Base-by-base conservation (phyloP, 2,888 invertebrate species). In the Campoletis raptor region DNA sequence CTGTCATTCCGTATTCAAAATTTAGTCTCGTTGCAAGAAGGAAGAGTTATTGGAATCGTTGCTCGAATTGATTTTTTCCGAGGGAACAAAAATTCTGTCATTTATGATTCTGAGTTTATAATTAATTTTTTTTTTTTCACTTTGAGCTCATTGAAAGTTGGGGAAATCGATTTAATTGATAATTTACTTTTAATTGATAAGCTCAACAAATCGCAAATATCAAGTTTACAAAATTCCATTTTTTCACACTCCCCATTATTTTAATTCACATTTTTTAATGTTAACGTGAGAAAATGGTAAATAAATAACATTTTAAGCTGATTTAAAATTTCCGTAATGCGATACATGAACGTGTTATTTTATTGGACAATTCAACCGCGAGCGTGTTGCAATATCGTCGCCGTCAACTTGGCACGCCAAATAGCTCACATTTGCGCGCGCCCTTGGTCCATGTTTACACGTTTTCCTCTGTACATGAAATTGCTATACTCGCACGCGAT, bases 371-470 rank as follows among this genome's bases (percentile, higher is more conserved):
- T 57, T 37, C 54, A 37, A 37, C n/a, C 36, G 37, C 36, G 30
- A 30, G 69, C 48, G 69, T 24, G 36, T 12, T 45, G 61, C 30
- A 45, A 52, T 30, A 70, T 66, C 42, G 48, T 54, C 24, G 48
- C n/a, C n/a, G 40, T n/a, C 66, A 69, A 73, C 57, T 78, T 48
- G 8, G 42, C 42, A 52, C 45, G 48, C 37, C 85, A 57, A 77
- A 54, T 72, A 52, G 76, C 61, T 40, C 52, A 66, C 77, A 76
- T 67, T 76, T 36, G 40, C 76, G 61, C 64, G 52, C 52, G 72
- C 21, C 85, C 85, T 81, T 81, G 57, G 24, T 45, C 73, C 45
- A 54, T 69, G 81, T 85, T 76, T 70, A 66, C 73, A 74, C 30
- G 57, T 74, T 61, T 57, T 54, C 61, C 74, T 18, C 21, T 52